Evolutionary conservation across 1,140 invertebrate genomes (phyloP).

Genomic region (Rhagoletis pomonella): DNA sequence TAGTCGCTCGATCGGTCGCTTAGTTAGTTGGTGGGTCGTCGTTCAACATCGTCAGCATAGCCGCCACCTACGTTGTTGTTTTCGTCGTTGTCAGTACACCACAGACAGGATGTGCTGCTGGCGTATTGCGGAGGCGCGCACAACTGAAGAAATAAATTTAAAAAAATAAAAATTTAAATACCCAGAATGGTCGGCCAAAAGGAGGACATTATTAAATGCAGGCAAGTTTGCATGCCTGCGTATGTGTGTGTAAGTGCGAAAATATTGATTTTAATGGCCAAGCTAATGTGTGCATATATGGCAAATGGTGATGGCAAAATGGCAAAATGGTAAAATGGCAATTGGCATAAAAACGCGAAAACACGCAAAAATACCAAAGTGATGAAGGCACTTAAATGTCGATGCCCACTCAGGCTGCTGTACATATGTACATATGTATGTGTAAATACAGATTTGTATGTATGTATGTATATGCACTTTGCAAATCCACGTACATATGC

Average conservation of each 20-base stretch:
- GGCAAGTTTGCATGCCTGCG: not conserved
- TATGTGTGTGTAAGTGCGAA: constrained; percentile 7
- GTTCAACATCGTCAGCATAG: not conserved
- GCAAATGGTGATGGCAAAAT: constrained; percentile 28
- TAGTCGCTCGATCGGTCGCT: constrained; percentile 18
- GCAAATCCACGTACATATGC: not conserved
- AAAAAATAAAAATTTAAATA: not conserved
- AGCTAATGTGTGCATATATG: constrained; percentile 43
- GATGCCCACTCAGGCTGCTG: not conserved
- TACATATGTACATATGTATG: not conserved
- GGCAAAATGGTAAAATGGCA: not conserved
- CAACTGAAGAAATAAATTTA: not conserved
- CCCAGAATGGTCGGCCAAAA: not conserved
- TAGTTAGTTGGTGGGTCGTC: constrained; percentile 31
- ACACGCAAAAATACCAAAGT: constrained; percentile 1
- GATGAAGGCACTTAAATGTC: constrained; percentile 10
- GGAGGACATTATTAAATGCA: constrained; percentile 9
- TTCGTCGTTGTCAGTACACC: not conserved
- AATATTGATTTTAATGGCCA: constrained; percentile 46
- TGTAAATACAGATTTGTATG: not conserved
- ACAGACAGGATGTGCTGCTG: constrained; percentile 26
- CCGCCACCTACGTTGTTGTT: constrained; percentile 31
- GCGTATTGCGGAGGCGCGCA: constrained; percentile 23
- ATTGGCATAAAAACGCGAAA: not conserved
- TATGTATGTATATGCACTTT: not conserved